phyloP scores from a whole-genome alignment of 2,113 vertebrate genomes.

The Petroica traversi region DNA sequence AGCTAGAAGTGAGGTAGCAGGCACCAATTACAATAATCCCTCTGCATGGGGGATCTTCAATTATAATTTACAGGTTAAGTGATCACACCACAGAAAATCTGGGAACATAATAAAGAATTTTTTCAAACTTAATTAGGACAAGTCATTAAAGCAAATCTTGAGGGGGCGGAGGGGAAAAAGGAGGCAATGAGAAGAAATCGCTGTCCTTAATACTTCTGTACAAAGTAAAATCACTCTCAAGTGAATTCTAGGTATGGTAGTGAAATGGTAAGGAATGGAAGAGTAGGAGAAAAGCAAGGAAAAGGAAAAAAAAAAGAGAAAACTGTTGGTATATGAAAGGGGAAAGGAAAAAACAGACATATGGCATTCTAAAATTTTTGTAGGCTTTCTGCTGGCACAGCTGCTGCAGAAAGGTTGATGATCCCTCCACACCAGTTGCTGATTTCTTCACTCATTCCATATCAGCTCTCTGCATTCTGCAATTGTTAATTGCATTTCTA shows the following conservation, averaged over 20 bases:
- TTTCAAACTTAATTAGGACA: conserved; percentile 34
- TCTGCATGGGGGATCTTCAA: background rate
- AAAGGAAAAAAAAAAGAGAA: background rate
- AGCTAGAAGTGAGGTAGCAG: background rate
- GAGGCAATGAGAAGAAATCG: background rate
- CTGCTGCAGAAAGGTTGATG: background rate
- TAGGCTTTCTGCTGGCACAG: background rate
- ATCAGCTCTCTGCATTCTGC: background rate
- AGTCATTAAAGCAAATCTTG: background rate
- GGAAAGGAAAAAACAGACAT: background rate
- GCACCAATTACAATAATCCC: background rate
- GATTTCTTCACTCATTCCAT: background rate
- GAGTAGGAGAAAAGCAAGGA: background rate
- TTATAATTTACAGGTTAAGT: conserved; percentile 21
- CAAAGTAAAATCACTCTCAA: background rate
- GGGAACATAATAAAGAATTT: background rate
- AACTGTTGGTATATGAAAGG: background rate
- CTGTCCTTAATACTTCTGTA: background rate
- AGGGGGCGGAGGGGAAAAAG: background rate
- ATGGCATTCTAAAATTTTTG: background rate
- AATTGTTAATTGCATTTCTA: background rate
- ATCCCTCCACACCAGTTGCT: background rate
- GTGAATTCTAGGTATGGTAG: background rate
- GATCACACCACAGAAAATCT: background rate
- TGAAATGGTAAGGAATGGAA: background rate